Evolutionary conservation across 1,140 invertebrate species (phyloP).

Genomic region (Lasaia peninsularis): DNA sequence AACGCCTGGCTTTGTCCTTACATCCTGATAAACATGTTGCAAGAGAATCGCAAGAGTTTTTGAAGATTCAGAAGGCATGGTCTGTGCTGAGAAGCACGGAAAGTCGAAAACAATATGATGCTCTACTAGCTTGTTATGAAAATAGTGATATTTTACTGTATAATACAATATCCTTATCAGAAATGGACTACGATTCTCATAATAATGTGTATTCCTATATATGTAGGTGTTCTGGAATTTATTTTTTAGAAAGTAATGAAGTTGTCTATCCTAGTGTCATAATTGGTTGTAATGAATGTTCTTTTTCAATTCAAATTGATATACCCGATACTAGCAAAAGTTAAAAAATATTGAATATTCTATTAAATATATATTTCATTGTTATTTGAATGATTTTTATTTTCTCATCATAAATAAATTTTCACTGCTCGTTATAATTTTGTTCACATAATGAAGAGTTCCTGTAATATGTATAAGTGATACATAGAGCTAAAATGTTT

Average conservation of each 20-base stretch:
- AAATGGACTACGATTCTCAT: constrained; percentile 71
- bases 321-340: constrained; percentile 41
- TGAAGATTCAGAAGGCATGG: constrained; percentile 81
- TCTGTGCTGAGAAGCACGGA: constrained; percentile 77
- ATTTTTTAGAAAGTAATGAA: constrained; percentile 73
- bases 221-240: constrained; percentile 82
- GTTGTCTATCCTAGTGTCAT: constrained; percentile 63
- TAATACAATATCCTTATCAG: constrained; percentile 72
- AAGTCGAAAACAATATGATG: constrained; percentile 79
- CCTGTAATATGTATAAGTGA: too few species aligned
- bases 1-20: constrained; percentile 76
- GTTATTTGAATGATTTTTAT: too few species aligned
- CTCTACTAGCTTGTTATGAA: constrained; percentile 72
- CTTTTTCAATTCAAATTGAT: constrained; percentile 79
- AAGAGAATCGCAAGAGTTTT: constrained; percentile 61
- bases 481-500: too few species aligned
- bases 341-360: constrained; percentile 17
- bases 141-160: constrained; percentile 77
- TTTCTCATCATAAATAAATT: too few species aligned
- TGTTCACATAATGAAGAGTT: too few species aligned
- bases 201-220: constrained; percentile 70
- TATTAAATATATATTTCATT: neutral
- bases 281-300: constrained; percentile 82
- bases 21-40: constrained; percentile 81
- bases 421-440: too few species aligned